phyloP scores from a whole-genome alignment of 2,113 vertebrate genomes.

The Pholis gunnellus region DNA sequence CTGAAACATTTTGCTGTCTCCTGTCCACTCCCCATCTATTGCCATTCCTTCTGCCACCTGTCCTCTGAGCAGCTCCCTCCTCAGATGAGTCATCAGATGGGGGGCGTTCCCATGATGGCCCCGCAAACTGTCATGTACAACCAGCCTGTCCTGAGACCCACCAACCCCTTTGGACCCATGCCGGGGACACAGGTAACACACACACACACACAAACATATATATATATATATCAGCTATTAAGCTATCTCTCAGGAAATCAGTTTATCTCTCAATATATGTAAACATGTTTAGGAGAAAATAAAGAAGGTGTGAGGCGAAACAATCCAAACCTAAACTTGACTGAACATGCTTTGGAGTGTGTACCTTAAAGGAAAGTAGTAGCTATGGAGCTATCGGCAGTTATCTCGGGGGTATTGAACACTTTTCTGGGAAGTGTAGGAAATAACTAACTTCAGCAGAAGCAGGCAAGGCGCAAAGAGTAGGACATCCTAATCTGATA shows the following conservation, averaged over 20 bases:
- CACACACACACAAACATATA: background rate
- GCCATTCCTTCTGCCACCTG: background rate
- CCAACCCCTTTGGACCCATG: constrained; percentile 88
- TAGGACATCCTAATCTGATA: background rate
- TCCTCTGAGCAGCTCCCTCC: constrained; percentile 85
- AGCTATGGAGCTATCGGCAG: background rate
- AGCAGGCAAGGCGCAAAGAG: background rate
- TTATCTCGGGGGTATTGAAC: background rate
- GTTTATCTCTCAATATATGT: background rate
- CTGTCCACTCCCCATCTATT: background rate
- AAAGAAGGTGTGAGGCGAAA: background rate
- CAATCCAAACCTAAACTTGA: background rate
- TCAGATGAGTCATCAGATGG: constrained; percentile 89
- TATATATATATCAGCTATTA: background rate
- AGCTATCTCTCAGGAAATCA: background rate
- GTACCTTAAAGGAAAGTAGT: background rate
- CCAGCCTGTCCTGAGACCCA: constrained; percentile 89
- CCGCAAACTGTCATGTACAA: constrained; percentile 90
- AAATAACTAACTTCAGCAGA: background rate
- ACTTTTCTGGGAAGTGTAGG: background rate
- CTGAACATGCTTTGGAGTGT: background rate
- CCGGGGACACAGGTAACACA: constrained; percentile 88
- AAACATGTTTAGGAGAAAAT: background rate
- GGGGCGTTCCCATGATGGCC: constrained; percentile 87
- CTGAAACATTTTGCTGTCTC: background rate